Conservation (phyloP, 2,797 vertebrate genomes). For the Pempheris klunzingeri region DNA sequence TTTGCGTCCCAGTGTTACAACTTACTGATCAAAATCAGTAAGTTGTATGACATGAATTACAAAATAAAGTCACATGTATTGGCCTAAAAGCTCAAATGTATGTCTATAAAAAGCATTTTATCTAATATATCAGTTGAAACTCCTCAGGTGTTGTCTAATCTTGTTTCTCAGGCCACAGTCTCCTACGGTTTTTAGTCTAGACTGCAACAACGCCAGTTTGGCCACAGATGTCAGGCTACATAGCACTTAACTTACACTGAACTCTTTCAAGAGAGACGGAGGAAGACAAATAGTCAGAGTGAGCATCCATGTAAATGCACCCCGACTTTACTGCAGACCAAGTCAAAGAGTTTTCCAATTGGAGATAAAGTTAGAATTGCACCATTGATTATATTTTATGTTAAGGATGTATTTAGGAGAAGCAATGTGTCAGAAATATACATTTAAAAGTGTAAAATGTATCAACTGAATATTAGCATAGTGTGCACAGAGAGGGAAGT, state of each 20-base stretch:
- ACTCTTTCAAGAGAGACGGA: constrained; percentile 15
- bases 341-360: no score
- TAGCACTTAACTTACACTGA: constrained; percentile 36
- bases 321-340: background rate
- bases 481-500: background rate
- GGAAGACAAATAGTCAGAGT: constrained; percentile 58
- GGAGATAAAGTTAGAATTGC: no score
- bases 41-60: background rate
- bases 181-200: constrained; percentile 33
- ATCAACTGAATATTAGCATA: background rate
- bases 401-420: background rate
- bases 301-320: no score
- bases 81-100: background rate
- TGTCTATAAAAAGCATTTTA: background rate
- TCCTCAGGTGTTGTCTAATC: constrained; percentile 14
- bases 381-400: no score
- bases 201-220: constrained; percentile 17
- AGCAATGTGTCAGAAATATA: background rate
- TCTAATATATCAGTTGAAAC: constrained; percentile 16
- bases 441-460: background rate
- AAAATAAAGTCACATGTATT: background rate
- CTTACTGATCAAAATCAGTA: background rate
- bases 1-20: background rate
- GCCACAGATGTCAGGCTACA: constrained; percentile 38
- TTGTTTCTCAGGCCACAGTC: constrained; percentile 42